Base-by-base conservation (phyloP, 2,113 vertebrate species). In the Podarcis cretensis region DNA sequence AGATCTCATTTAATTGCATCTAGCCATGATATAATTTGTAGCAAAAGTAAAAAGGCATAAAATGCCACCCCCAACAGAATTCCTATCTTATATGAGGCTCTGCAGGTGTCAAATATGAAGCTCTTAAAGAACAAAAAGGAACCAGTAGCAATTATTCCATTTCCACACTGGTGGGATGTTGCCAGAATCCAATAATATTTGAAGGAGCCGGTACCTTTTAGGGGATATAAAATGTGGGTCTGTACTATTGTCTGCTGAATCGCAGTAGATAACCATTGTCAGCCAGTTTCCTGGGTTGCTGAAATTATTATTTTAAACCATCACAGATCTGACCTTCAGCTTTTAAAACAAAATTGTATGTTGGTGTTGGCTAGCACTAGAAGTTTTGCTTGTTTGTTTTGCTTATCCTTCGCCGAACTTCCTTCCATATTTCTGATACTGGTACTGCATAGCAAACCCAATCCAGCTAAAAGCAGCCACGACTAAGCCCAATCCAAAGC, bases 141-240 rank as follows among this genome's bases (percentile, higher is more conserved):
- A 68, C 84, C 90, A 69, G 87, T 77, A 92, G 83, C 86, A 89
- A 85, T 91, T 91, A 81, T 71, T 89, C 89, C 32, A 76, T 80
- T 89, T 88, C 37, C 73, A 87, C 40, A 35, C 54, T 78, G 75
- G 77, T 86, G 74, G 63, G 85, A 88, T 79, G 88, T 57, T 82
- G 27, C 79, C 32, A 86, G 80, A 85, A 68, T 82, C 80, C 87
- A 65, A 75, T 87, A 87, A 68, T 85, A 63, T 84, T 92, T 91
- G 88, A 90, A 91, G 87, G 89, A 94, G 87, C 77, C 81, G 87
- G 91, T 94, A 92, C 79, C 48, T 10, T 86, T 90, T 91, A 81
- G 57, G 80, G 73, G 87, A 78, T 93, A 75, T 93, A n/a, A 43
- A 73, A 81, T 88, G 89, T 71, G 16, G 77, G 43, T 79, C 30